Evolutionary conservation across 2,888 invertebrate genomes (phyloP), one percentile per base, ranked within the genome.

Genomic region (Pristionchus mayeri): DNA sequence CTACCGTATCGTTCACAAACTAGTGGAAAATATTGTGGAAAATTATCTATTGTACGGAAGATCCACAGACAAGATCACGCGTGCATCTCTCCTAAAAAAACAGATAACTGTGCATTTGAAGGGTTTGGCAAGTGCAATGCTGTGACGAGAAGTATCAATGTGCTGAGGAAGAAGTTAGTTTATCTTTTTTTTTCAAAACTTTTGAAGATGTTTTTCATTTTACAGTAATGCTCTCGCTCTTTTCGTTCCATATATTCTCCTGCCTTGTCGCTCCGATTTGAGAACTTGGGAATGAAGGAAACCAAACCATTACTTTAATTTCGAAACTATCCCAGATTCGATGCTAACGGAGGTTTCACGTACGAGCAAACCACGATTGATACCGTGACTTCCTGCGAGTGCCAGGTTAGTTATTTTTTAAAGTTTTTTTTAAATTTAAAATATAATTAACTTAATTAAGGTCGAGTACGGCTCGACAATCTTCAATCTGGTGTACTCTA

Each of bases 331-430:
- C 27, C 4, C 9, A 71, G 71, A 24, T 71, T 11, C 50, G 76
- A 78, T 30, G 50, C 76, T 21, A 21, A 18, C 0, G 76, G 76
- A 1, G 24, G 18, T 2, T 78, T 78, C 50, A 48, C 16, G 27
- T 78, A 78, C 11, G 76, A 78, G 30, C 76, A 78, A 50, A 78
- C 76, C 1, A 78, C 76, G 13, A 78, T 78, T 40, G 76, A 78
- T 27, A 78, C 76, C 0, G 76, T 78, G 48, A 78, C 76, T 9
- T 78, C 76, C 7, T 78, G 76, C 24, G 76, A 78, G 13, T 78
- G 76, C 24, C 76, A 78, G 76, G 76, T 78, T n/a, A 24, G 57
- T 6, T 13, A 44, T 44, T 9, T n/a, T n/a, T n/a, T n/a, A n/a
- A 57, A 9, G 24, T n/a, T 57, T 24, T n/a, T n/a, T 6, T 1